Base-by-base conservation (phyloP, 2,888 invertebrate genomes). In the Cryptocephalus moraei region DNA sequence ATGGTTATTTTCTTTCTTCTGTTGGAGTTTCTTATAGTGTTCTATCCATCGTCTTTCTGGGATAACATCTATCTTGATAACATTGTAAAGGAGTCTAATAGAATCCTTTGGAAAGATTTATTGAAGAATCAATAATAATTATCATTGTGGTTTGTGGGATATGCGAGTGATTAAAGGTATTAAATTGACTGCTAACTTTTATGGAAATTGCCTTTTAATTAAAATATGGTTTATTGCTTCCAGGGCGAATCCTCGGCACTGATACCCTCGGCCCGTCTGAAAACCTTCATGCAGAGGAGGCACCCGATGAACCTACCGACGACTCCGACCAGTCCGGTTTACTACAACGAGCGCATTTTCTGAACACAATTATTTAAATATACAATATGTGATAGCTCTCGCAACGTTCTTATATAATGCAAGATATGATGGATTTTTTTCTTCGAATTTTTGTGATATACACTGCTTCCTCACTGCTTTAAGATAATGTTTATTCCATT, bases 241-340 rank as follows among this genome's bases (percentile, higher is more conserved):
- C 41, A 61, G 61, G 53, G 46, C 8, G 45, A 51, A 32, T 43
- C 50, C 1, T 39, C 52, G 4, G 47, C 54, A 12, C 42, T 62
- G 32, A 71, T 73, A 48, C 64, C 70, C 13, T 68, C 71, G 12
- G 57, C 62, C 12, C 61, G 70, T 41, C 57, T 73, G 41, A 65
- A 64, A 51, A 68, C 68, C 4, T 73, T 72, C 51, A 68, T 72
- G 62, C 66, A 66, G 52, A 62, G 73, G 45, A 59, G 72, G 49
- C 67, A 68, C 52, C 68, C 69, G 3, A 64, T 62, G 52, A 67
- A 66, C 51, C 60, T 67, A 40, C 53, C 66, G 11, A 58, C 64
- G 34, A 55, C 60, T 12, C 62, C 64, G 31, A 63, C 62, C 54
- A 64, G 58, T 55, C 59, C 62, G 8, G 47, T 49, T 38, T 63